A percentile compares a stretch with the other conserved stretches of the same genome.
These are phyloP conservation scores for Istiophorus platypterus DNA, from an alignment of 2,113 vertebrate species.

Conservation along the genomic window DNA sequence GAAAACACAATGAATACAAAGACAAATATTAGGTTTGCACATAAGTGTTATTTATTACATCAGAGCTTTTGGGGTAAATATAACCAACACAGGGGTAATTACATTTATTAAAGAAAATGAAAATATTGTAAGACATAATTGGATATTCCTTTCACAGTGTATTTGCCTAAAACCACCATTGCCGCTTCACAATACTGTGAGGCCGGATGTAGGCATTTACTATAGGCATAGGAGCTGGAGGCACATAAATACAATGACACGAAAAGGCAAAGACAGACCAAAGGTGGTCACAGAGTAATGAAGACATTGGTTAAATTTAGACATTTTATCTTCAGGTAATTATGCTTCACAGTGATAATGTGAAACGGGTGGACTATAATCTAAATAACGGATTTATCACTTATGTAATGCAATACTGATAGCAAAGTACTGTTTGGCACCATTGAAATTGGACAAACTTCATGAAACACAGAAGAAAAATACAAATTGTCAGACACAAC, in stretches of 20 bases:
- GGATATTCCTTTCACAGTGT: neutral
- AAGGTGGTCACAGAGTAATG: neutral
- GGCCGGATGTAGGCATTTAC: neutral
- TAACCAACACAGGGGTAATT: slow-evolving; percentile 1
- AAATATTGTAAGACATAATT: slow-evolving; percentile 31
- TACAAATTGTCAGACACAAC: slow-evolving; percentile 11
- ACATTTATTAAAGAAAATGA: slow-evolving; percentile 1
- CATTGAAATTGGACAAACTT: slow-evolving; percentile 1
- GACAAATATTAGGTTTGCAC: neutral
- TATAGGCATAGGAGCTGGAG: slow-evolving; percentile 21
- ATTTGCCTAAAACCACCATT: neutral
- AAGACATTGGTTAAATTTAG: neutral
- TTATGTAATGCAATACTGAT: slow-evolving; percentile 14
- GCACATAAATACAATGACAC: slow-evolving; percentile 23
- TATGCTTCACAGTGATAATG: neutral
- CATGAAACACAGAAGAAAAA: slow-evolving; percentile 7
- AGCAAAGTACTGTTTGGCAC: slow-evolving; percentile 19
- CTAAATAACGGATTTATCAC: slow-evolving; percentile 15
- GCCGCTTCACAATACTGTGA: slow-evolving; percentile 14
- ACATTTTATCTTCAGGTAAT: neutral
- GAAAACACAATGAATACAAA: neutral
- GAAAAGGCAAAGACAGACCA: neutral
- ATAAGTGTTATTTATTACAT: slow-evolving; percentile 47
- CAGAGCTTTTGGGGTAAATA: slow-evolving; percentile 22
- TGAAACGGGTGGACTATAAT: neutral